These are phyloP conservation scores for Parasteatoda tepidariorum DNA, from an alignment of 1,140 invertebrate species.

Conservation along the genomic window DNA sequence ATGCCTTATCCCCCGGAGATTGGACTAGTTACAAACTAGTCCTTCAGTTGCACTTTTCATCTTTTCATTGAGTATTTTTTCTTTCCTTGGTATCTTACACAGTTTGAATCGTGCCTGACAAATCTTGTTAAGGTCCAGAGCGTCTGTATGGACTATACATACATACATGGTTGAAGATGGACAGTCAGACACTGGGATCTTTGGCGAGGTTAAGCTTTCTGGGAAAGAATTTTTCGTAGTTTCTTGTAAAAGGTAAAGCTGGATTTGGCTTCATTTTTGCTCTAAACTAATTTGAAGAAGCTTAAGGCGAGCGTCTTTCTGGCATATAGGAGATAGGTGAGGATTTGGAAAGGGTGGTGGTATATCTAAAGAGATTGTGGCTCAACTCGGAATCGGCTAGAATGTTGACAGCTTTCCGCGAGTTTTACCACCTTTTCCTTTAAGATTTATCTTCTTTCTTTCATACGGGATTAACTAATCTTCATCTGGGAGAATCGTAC, in stretches of 20 bases:
- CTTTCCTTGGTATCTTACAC: slow-evolving; percentile 1
- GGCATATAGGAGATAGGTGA: slow-evolving; percentile 38
- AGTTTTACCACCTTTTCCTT: slow-evolving; percentile 46
- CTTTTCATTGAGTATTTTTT: slow-evolving; percentile 58
- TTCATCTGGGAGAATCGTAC: slow-evolving; percentile 34
- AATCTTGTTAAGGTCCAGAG: slow-evolving; percentile 54
- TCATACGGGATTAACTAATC: slow-evolving; percentile 47
- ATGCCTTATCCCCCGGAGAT: slow-evolving; percentile 39
- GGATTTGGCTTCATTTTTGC: slow-evolving; percentile 58
- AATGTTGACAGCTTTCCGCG: slow-evolving; percentile 49
- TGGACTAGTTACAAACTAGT: slow-evolving; percentile 57
- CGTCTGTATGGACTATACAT: too few relatives aligned
- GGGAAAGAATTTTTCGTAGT: slow-evolving; percentile 23
- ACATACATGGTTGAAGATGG: slow-evolving; percentile 1
- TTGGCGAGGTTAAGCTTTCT: slow-evolving; percentile 42
- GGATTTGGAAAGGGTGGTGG: slow-evolving; percentile 36
- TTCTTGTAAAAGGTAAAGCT: slow-evolving; percentile 46
- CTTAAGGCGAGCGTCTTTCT: slow-evolving; percentile 51
- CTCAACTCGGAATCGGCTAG: not conserved
- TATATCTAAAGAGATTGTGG: slow-evolving; percentile 51
- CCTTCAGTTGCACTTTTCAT: slow-evolving; percentile 55
- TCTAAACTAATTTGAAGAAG: slow-evolving; percentile 60
- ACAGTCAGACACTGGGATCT: slow-evolving; percentile 14
- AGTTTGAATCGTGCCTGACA: slow-evolving; percentile 46
- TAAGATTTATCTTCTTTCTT: slow-evolving; percentile 30